phyloP scores from a whole-genome alignment of 2,797 vertebrate genomes.

The Tokudaia muenninki region DNA sequence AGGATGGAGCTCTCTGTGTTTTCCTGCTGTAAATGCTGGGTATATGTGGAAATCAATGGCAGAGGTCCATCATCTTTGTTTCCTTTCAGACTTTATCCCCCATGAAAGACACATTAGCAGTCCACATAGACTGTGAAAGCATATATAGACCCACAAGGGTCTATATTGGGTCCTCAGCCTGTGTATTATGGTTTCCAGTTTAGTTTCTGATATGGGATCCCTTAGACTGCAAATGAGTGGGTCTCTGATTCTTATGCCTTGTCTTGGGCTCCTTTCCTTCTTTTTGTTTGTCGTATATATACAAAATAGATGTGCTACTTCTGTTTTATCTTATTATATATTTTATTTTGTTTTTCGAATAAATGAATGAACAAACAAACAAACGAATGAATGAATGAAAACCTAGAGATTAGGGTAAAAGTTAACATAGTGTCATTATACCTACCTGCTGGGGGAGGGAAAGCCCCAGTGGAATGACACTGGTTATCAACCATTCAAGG shows the following conservation, averaged over 20 bases:
- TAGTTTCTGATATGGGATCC: not conserved
- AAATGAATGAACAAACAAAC: not conserved
- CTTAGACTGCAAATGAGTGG: not conserved
- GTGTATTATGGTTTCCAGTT: not conserved
- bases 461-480: not conserved
- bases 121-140: not conserved
- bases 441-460: not conserved
- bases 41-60: conserved; percentile 3
- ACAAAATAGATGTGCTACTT: not conserved
- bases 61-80: not conserved
- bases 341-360: not conserved
- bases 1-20: not conserved
- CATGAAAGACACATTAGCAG: not conserved
- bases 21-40: not conserved
- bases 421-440: not conserved
- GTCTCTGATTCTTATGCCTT: not conserved
- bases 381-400: not conserved
- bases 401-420: not conserved
- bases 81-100: not conserved
- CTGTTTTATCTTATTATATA: not conserved
- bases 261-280: not conserved
- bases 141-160: not conserved
- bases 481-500: not conserved
- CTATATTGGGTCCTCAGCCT: not conserved
- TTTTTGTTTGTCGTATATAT: not conserved